Base-by-base conservation (phyloP, 2,797 vertebrate species). In the Gadopsis marmoratus region DNA sequence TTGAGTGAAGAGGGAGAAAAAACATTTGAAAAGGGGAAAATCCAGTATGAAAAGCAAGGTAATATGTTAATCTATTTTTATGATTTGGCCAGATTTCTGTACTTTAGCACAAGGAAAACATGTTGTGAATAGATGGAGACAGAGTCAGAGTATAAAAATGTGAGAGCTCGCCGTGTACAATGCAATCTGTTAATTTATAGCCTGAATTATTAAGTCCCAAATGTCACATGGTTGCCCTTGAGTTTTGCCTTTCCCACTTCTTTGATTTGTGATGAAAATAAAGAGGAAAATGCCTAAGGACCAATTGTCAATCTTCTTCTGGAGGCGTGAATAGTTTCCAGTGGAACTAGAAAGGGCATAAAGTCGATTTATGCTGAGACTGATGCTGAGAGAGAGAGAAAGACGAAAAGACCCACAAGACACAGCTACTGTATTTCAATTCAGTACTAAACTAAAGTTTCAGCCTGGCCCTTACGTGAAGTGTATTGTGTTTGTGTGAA, bases 181-280 rank as follows among this genome's bases (percentile, higher is more conserved):
- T 39, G 9, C 13, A 74, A 29, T 75, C 17, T 67, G 41, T 62
- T 78, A 56, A 89, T 83, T 74, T 80, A 79, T 76, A 14, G 53
- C 29, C 51, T 59, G 66, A 72, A 72, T 74, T 84, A 81, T 77
- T 11, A 59, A 55, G 29, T 82, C 77, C 81, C 79, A 83, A 71
- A 83, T 72, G 77, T 59, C 76, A 83, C 51, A 69, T 70, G 58
- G 53, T 70, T 71, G 37, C 68, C 67, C 68, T 48, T 45, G 47
- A 71, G 67, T 50, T 79, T 75, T 80, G 47, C 23, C 65, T 79
- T 78, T 71, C 56, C 65, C 26, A 79, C 63, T 41, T 56, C 33
- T 54, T 64, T 88, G 80, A 90, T 86, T 88, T 82, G 82, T 69
- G 58, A 41, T 26, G 26, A 82, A 78, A 81, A 83, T 79, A 74